Evolutionary conservation across 2,888 invertebrate genomes (phyloP).

Genomic region (Galeopsomyia nigrocyanea): DNA sequence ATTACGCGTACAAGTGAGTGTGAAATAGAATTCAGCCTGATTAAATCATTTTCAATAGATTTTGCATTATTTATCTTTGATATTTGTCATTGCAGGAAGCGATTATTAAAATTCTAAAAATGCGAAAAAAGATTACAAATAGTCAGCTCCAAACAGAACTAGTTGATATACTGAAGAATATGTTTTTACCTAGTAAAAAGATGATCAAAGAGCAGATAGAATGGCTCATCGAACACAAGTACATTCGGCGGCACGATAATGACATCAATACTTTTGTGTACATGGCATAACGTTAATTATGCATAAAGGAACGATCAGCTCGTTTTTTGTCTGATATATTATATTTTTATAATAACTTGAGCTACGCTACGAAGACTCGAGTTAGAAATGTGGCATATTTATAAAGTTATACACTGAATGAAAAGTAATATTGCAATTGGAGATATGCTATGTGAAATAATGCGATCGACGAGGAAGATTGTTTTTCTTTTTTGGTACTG

Average conservation of each 20-base stretch:
- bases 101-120: conserved; percentile 98
- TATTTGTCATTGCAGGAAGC: conserved; percentile 81
- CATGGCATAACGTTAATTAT: conserved; percentile 81
- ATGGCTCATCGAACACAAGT: conserved; percentile 99
- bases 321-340: conserved; percentile 57
- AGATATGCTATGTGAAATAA: conserved; percentile 4
- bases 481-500: conserved; percentile 19
- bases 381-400: conserved; percentile 31
- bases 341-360: conserved; percentile 60
- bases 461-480: conserved; percentile 26
- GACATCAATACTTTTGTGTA: conserved; percentile 99
- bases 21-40: background rate
- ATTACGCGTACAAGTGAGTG: conserved; percentile 79
- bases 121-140: conserved; percentile 94
- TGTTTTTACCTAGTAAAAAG: conserved; percentile 99
- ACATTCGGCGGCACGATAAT: conserved; percentile 95
- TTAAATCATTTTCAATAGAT: background rate
- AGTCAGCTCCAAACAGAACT: conserved; percentile 97
- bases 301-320: conserved; percentile 43
- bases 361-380: conserved; percentile 22
- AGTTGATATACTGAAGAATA: conserved; percentile 97
- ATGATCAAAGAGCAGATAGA: conserved; percentile 99
- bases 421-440: conserved; percentile 25
- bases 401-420: conserved; percentile 21
- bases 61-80: background rate